These are phyloP conservation scores for Eupeodes latifasciatus DNA, from an alignment of 2,888 invertebrate genomes.

Conservation along the genomic window DNA sequence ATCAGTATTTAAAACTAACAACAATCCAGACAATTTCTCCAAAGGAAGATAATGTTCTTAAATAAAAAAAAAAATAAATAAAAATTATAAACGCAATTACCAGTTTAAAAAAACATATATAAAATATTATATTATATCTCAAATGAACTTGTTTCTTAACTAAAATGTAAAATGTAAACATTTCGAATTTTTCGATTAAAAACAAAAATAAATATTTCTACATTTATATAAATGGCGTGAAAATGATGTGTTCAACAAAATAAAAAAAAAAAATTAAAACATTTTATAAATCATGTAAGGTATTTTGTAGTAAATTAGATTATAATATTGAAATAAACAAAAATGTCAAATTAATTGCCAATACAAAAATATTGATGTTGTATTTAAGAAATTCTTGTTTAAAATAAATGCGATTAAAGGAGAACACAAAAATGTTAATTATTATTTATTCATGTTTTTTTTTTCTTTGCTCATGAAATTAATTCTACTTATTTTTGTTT, in stretches of 20 bases:
- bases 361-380: slow-evolving; percentile 46
- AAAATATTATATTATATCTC: slow-evolving; percentile 8
- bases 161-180: slow-evolving; percentile 35
- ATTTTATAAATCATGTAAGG: neutral
- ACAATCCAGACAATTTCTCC: slow-evolving; percentile 60
- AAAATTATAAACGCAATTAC: slow-evolving; percentile 22
- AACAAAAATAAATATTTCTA: slow-evolving; percentile 8
- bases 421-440: slow-evolving; percentile 55
- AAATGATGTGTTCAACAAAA: slow-evolving; percentile 66
- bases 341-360: slow-evolving; percentile 69
- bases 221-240: slow-evolving; percentile 40
- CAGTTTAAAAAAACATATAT: slow-evolving; percentile 38
- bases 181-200: slow-evolving; percentile 13
- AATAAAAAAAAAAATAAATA: neutral
- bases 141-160: slow-evolving; percentile 17
- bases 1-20: slow-evolving; percentile 63
- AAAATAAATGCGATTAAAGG: slow-evolving; percentile 35
- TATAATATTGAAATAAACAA: slow-evolving; percentile 19
- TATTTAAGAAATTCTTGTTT: slow-evolving; percentile 39
- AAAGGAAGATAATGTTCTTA: slow-evolving; percentile 2
- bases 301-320: slow-evolving; percentile 31
- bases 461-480: slow-evolving; percentile 22
- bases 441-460: slow-evolving; percentile 49
- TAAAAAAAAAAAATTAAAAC: slow-evolving; percentile 22
- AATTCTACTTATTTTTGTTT: neutral